A percentile compares a stretch with the other conserved stretches of the same genome.
phyloP scores from a whole-genome alignment of 2,888 invertebrate species.

The Idaea aversata region DNA sequence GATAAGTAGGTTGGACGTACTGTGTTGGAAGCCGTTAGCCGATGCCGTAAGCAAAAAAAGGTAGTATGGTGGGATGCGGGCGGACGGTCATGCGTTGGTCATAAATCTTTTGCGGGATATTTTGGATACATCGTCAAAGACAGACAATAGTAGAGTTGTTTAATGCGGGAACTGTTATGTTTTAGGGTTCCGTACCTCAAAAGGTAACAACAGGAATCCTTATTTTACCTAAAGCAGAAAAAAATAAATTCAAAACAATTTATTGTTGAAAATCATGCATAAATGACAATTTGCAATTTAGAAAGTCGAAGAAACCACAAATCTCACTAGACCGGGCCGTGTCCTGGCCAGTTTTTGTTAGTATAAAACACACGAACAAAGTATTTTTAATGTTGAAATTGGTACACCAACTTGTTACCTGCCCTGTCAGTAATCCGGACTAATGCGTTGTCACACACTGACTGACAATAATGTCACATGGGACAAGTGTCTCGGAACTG shows the following conservation, averaged over 20 bases:
- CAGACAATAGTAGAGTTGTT: not conserved
- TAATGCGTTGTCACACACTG: conserved; percentile 17
- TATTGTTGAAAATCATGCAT: too few species aligned
- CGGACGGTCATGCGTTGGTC: conserved; percentile 15
- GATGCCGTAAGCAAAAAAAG: conserved; percentile 8
- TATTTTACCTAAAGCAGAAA: too few species aligned
- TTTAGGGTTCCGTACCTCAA: not conserved
- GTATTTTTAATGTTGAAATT: not conserved
- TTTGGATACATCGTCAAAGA: conserved; percentile 16
- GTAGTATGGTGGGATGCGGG: conserved; percentile 27
- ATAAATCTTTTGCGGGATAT: conserved; percentile 32
- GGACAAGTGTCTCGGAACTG: conserved; percentile 14
- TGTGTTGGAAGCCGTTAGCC: conserved; percentile 12
- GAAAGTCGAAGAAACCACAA: too few species aligned
- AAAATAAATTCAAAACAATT: too few species aligned
- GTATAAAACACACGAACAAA: too few species aligned
- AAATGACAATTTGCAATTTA: too few species aligned
- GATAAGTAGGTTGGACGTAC: not conserved
- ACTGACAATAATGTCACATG: conserved; percentile 16
- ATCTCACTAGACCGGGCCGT: too few species aligned
- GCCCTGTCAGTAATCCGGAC: conserved; percentile 13
- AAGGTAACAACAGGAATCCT: too few species aligned
- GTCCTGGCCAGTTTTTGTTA: too few species aligned
- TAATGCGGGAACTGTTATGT: conserved; percentile 17
- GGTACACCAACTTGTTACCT: conserved; percentile 8